A percentile compares a stretch with the other conserved stretches of the same genome.
phyloP scores from a whole-genome alignment of 2,888 invertebrate genomes.

The Alitta virens region DNA sequence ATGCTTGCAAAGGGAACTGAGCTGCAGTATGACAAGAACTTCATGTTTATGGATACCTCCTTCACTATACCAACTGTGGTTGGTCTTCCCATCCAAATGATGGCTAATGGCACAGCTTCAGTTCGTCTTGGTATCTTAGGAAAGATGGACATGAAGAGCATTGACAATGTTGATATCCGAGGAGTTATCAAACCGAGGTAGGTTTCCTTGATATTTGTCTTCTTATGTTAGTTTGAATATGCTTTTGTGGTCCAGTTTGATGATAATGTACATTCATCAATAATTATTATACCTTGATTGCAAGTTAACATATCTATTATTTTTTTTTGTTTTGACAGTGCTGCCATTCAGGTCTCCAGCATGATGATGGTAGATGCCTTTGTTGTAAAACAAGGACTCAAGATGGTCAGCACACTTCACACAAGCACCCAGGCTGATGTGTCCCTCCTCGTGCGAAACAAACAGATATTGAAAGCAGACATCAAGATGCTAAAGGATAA shows the following conservation, averaged over 20 bases:
- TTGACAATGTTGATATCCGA: constrained; percentile 66
- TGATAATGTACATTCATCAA: too few relatives aligned
- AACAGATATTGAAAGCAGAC: constrained; percentile 72
- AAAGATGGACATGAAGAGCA: constrained; percentile 70
- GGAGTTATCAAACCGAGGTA: constrained; percentile 80
- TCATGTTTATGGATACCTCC: constrained; percentile 77
- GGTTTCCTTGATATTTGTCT: constrained; percentile 3
- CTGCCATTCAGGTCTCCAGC: constrained; percentile 78
- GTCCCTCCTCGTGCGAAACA: constrained; percentile 70
- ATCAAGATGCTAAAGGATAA: constrained; percentile 80
- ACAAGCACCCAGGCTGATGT: constrained; percentile 80
- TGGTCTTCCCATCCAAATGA: constrained; percentile 81
- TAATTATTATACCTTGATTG: too few relatives aligned
- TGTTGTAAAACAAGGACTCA: constrained; percentile 76
- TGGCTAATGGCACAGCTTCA: constrained; percentile 83
- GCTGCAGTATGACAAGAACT: constrained; percentile 68
- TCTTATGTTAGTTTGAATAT: not conserved
- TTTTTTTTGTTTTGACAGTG: constrained; percentile 60
- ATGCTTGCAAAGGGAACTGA: constrained; percentile 60
- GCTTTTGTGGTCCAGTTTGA: too few relatives aligned
- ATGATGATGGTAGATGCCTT: constrained; percentile 82
- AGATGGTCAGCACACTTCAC: constrained; percentile 78
- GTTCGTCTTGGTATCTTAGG: constrained; percentile 80
- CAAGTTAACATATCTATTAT: too few relatives aligned
- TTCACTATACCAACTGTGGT: constrained; percentile 80